Base-by-base conservation (phyloP, 2,888 invertebrate species). In the Mesochorus sp. region DNA sequence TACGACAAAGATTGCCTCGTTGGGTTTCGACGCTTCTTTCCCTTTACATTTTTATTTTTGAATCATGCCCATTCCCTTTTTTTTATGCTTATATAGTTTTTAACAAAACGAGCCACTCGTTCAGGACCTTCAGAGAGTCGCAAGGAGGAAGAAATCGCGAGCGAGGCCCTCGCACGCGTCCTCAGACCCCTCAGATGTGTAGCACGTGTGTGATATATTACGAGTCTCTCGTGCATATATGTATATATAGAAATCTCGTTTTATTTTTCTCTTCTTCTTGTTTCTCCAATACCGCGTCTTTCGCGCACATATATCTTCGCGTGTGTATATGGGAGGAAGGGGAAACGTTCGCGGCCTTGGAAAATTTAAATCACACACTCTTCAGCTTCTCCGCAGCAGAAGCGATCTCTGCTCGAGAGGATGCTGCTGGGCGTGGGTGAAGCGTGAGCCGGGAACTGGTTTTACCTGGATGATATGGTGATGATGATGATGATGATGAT, bases 301-400 rank as follows among this genome's bases (percentile, higher is more conserved):
- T 49, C 49, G 61, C 21, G n/a, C 61, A 34, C 21, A 31, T 24
- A 3, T 39, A 26, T 17, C 19, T 12, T 4, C 6, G 34, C 19
- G 14, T 49, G 21, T 66, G 26, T 8, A 51, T 26, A 39, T 64
- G 10, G 19, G 17, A n/a, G 17, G 17, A 39, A 19, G 26, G 31
- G 59, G 28, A 37, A 6, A 21, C 28, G 42, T 76, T 73, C 76
- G n/a, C n/a, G 81, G 79, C 82, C 82, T 82, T 82, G 80, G 76
- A 81, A 85, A 83, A 82, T 82, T 85, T 80, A 81, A 82, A 83
- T 80, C 76, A 34, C 78, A n/a, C 17, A 59, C 66, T 74, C 67
- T 59, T 59, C 51, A 59, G 57, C 44, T 62, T 28, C 19, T 39
- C n/a, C 19, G 10, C n/a, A 0, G 61, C 24, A 62, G 66, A 44